Conservation (phyloP, 2,113 vertebrate species). For the Pterocles orientalis region DNA sequence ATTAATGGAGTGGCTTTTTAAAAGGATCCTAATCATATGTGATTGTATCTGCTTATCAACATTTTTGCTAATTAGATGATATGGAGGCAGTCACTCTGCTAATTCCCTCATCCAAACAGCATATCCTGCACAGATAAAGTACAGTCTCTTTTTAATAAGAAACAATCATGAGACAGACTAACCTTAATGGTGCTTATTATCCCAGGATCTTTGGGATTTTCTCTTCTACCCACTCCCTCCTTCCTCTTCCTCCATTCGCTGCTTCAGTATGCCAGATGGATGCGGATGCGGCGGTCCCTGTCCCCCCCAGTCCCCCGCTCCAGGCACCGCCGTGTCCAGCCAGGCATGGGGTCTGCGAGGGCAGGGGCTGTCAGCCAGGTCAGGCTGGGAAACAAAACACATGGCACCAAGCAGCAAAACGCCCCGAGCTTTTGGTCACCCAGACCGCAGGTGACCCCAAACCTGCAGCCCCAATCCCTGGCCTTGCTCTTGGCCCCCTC, state of each 20-base stretch:
- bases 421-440: neutral
- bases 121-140: constrained; percentile 80
- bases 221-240: constrained; percentile 7
- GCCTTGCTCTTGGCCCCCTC: neutral
- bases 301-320: fast-evolving
- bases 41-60: constrained; percentile 87
- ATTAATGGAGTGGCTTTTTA: constrained; percentile 88
- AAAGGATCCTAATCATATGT: constrained; percentile 87
- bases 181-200: constrained; percentile 79
- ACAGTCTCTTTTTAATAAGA: constrained; percentile 78
- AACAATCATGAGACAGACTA: constrained; percentile 77
- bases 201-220: constrained; percentile 69
- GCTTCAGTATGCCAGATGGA: constrained; percentile 44
- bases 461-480: neutral
- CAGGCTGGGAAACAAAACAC: neutral
- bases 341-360: neutral
- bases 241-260: constrained; percentile 11
- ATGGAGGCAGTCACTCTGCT: constrained; percentile 79
- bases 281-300: neutral
- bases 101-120: constrained; percentile 82
- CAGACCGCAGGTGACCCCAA: neutral
- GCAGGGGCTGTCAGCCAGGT: neutral
- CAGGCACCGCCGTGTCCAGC: neutral
- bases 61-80: constrained; percentile 87
- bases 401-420: neutral